A percentile compares a stretch with the other conserved stretches of the same genome.
Evolutionary conservation across 2,113 vertebrate genomes (phyloP).

Genomic region (Heptranchias perlo): DNA sequence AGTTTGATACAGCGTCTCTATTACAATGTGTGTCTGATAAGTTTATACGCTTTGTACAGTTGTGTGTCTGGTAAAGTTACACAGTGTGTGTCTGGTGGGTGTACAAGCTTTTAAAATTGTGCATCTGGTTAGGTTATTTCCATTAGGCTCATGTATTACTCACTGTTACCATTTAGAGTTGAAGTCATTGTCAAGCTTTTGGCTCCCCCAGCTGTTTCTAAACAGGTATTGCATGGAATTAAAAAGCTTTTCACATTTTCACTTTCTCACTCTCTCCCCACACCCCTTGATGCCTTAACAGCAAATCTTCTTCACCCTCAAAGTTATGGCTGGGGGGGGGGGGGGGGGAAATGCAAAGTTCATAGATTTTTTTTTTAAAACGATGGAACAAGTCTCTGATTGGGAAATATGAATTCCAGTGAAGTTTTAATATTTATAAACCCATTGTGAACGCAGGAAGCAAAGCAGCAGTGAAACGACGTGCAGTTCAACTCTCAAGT

Average conservation of each 20-base stretch:
- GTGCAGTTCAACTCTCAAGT: neutral
- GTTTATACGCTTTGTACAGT: neutral
- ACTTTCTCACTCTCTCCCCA: too few relatives aligned
- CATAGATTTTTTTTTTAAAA: neutral
- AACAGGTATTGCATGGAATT: neutral
- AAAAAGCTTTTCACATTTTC: neutral
- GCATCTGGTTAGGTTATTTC: neutral
- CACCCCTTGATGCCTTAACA: too few relatives aligned
- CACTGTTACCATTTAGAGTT: neutral
- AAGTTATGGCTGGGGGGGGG: too few relatives aligned
- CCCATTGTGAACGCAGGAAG: neutral
- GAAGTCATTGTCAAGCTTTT: neutral
- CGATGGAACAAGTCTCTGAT: neutral
- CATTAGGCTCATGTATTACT: neutral
- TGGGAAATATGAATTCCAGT: neutral
- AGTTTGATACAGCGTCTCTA: neutral
- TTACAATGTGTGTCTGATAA: neutral
- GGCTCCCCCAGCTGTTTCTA: slow-evolving; percentile 1
- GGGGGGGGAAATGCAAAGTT: neutral
- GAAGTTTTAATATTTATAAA: too few relatives aligned
- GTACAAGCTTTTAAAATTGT: neutral
- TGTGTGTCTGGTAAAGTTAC: neutral
- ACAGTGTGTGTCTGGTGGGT: neutral
- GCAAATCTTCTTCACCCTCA: neutral
- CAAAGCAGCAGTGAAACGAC: neutral